These are phyloP conservation scores for Noctua comes DNA, from an alignment of 2,888 invertebrate species.

Conservation along the genomic window DNA sequence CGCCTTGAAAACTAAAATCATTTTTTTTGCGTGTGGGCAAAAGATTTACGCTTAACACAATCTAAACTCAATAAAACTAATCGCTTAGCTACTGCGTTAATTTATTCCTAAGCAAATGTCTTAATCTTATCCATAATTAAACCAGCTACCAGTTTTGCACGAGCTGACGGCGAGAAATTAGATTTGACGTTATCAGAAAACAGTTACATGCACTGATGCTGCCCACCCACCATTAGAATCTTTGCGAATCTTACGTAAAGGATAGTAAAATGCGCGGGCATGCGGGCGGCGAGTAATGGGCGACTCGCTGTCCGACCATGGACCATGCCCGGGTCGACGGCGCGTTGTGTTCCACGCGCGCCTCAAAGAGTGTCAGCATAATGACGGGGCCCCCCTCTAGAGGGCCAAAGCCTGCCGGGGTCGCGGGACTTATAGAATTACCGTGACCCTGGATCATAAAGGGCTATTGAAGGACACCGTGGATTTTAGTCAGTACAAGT, in stretches of 20 bases:
- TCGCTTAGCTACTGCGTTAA: not conserved
- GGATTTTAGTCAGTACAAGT: too few relatives aligned
- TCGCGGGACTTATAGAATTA: too few relatives aligned
- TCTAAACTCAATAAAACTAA: not conserved
- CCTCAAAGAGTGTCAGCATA: too few relatives aligned
- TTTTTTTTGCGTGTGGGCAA: not conserved
- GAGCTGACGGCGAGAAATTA: constrained; percentile 19
- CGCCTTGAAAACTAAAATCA: not conserved
- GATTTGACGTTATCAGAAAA: constrained; percentile 25
- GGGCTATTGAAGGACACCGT: too few relatives aligned
- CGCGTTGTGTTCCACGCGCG: too few relatives aligned
- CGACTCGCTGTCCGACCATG: too few relatives aligned
- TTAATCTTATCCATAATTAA: constrained; percentile 31
- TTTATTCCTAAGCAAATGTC: constrained; percentile 19
- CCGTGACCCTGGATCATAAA: too few relatives aligned
- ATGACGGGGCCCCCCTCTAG: too few relatives aligned
- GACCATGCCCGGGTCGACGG: too few relatives aligned
- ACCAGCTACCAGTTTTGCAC: not conserved
- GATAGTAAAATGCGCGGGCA: not conserved
- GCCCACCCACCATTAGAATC: constrained; percentile 8
- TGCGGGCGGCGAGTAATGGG: too few relatives aligned
- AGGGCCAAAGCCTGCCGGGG: too few relatives aligned
- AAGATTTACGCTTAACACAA: not conserved
- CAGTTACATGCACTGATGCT: constrained; percentile 25
- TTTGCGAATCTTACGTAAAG: constrained; percentile 1